Evolutionary conservation across 2,888 invertebrate genomes (phyloP).

Genomic region (Lepidocyrtoides sp.): DNA sequence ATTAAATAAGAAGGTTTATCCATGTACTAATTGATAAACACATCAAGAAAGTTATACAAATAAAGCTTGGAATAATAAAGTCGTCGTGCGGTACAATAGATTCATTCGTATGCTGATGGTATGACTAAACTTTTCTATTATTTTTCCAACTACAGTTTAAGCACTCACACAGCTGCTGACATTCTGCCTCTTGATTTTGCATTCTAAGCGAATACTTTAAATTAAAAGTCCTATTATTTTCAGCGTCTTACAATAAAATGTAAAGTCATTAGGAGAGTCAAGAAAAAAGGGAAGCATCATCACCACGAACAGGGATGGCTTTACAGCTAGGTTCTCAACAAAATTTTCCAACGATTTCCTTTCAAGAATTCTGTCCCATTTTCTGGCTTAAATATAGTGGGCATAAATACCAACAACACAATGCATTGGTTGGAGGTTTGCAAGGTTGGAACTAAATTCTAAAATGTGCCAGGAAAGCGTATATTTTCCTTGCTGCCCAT

Average conservation of each 20-base stretch:
- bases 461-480: neutral
- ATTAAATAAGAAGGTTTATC: too few species aligned
- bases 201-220: neutral
- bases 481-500: neutral
- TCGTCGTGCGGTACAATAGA: neutral
- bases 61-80: too few species aligned
- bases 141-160: neutral
- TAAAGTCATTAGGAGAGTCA: neutral
- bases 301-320: too few species aligned
- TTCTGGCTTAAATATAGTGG: too few species aligned
- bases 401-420: too few species aligned
- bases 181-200: neutral
- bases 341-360: too few species aligned
- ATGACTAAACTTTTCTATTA: neutral
- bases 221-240: conserved; percentile 22
- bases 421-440: too few species aligned
- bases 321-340: too few species aligned
- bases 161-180: conserved; percentile 33
- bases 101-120: neutral
- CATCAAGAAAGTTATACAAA: too few species aligned
- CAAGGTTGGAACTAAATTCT: too few species aligned
- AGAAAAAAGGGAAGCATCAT: neutral
- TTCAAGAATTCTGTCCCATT: too few species aligned
- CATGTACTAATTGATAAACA: too few species aligned
- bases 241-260: conserved; percentile 40